Evolutionary conservation across 2,113 vertebrate genomes (phyloP).

Genomic region (human): DNA sequence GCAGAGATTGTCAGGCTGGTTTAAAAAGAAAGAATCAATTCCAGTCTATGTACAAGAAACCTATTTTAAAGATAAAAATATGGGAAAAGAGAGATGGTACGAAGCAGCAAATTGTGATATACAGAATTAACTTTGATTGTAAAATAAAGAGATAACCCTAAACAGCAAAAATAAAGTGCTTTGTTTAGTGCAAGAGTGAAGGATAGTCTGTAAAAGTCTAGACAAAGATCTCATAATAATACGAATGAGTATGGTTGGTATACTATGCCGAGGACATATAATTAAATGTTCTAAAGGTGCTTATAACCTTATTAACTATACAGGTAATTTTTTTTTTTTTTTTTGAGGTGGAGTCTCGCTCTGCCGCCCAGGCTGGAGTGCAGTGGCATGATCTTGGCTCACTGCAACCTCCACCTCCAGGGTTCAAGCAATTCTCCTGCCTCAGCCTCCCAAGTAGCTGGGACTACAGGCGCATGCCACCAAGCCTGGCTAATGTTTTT

Average conservation of each 20-base stretch:
- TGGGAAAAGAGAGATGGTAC: neutral
- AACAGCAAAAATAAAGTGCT: neutral
- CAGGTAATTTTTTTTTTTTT: neutral
- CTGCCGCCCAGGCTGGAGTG: no score
- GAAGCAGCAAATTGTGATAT: neutral
- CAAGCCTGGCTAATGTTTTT: no score
- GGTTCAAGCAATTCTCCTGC: no score
- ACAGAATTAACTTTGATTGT: neutral
- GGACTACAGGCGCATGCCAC: no score
- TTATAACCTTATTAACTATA: neutral
- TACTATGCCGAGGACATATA: neutral
- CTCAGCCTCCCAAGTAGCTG: no score
- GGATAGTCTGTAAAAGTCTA: neutral
- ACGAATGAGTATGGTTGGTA: neutral
- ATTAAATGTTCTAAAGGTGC: neutral
- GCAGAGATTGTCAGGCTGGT: neutral
- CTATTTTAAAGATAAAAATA: neutral
- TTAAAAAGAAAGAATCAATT: neutral
- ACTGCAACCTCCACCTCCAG: no score
- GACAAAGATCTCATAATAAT: neutral
- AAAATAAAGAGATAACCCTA: neutral
- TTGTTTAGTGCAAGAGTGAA: neutral
- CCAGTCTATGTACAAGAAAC: neutral
- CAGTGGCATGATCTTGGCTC: no score
- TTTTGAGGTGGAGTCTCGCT: no score